phyloP scores from a whole-genome alignment of 35 echinoderm and acorn worm species.

The Heliocidaris tuberculata region DNA sequence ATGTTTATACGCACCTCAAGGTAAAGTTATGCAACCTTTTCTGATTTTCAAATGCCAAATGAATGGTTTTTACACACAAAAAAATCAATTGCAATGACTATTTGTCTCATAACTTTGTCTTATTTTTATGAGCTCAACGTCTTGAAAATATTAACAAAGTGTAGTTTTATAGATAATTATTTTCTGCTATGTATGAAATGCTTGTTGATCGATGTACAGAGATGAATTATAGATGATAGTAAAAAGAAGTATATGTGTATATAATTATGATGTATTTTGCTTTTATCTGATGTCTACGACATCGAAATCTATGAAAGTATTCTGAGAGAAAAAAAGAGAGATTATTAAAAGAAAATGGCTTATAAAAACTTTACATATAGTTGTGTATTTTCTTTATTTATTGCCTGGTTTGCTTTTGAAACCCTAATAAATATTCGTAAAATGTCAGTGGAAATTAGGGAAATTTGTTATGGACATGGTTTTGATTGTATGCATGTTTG shows the following conservation, averaged over 20 bases:
- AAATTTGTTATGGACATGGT: too few species aligned
- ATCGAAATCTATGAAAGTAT: not conserved
- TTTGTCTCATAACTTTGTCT: not conserved
- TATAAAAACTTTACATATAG: not conserved
- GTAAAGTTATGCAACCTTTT: too few species aligned
- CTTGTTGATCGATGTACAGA: not conserved
- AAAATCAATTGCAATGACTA: too few species aligned
- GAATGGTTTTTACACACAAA: too few species aligned
- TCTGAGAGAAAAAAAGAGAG: not conserved
- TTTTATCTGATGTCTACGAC: slow-evolving; percentile 11
- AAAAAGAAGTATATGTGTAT: not conserved
- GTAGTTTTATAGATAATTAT: not conserved
- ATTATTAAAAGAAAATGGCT: not conserved
- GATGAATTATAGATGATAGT: not conserved
- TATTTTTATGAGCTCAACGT: not conserved
- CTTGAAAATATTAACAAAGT: not conserved
- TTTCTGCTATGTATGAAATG: not conserved
- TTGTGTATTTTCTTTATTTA: not conserved
- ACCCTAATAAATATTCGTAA: too few species aligned
- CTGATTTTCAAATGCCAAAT: too few species aligned
- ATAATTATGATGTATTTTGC: slow-evolving; percentile 13
- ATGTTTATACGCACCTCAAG: too few species aligned
- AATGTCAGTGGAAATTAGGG: too few species aligned
- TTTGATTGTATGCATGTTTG: too few species aligned
- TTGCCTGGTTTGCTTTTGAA: too few species aligned